Conservation (phyloP, 2,113 vertebrate species). For the Phylloscopus whistleri region DNA sequence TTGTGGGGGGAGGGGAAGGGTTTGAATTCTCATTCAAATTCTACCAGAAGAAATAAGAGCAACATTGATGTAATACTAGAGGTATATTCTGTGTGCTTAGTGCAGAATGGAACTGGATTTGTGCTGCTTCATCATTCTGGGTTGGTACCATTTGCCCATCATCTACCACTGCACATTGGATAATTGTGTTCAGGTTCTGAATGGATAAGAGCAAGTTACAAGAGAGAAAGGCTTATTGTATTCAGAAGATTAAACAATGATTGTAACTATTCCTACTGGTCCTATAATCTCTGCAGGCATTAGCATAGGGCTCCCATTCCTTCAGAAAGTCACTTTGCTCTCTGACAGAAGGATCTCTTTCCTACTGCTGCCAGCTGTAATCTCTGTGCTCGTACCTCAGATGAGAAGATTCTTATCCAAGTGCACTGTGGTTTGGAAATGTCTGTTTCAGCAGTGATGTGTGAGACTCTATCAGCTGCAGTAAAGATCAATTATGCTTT, state of each 20-base stretch:
- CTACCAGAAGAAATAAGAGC: neutral
- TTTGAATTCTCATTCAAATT: neutral
- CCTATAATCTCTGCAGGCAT: neutral
- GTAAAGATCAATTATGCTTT: neutral
- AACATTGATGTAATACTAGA: neutral
- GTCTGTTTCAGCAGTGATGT: neutral
- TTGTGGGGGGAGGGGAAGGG: fast-evolving
- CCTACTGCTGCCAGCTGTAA: neutral
- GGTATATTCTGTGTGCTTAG: neutral
- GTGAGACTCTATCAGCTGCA: neutral
- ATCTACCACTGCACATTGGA: neutral
- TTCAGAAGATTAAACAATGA: neutral
- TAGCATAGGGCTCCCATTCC: neutral
- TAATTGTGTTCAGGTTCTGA: neutral
- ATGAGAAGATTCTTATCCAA: conserved; percentile 24
- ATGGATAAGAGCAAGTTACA: neutral
- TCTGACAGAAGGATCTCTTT: neutral
- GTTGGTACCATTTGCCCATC: neutral
- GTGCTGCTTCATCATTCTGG: neutral
- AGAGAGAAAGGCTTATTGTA: neutral
- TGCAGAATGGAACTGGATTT: neutral
- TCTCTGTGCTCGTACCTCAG: neutral
- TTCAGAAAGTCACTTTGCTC: neutral
- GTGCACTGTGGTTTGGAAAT: neutral
- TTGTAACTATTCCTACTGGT: neutral